A percentile compares a stretch with the other conserved stretches of the same genome.
Conservation (phyloP, 2,113 vertebrate genomes). For the Psophia crepitans region DNA sequence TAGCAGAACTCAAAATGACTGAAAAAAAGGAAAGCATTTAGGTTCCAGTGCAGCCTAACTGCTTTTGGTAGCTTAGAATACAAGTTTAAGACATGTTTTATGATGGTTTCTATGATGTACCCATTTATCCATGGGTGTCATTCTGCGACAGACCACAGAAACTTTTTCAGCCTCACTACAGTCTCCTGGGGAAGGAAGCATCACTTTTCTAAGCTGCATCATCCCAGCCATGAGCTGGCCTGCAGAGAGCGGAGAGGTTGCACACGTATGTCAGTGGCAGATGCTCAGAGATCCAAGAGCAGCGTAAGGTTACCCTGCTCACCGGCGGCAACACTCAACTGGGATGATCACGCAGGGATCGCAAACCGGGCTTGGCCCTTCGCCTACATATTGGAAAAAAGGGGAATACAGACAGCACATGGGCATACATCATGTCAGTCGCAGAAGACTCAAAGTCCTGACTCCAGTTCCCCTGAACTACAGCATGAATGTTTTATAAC, state of each 20-base stretch:
- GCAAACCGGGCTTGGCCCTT: neutral
- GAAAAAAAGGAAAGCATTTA: neutral
- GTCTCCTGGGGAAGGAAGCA: neutral
- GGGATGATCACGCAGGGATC: neutral
- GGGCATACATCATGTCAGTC: rapidly evolving
- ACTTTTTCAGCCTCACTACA: neutral
- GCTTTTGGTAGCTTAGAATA: neutral
- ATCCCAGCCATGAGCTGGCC: neutral
- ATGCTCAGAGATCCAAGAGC: neutral
- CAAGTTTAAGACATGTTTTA: neutral
- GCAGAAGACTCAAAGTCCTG: neutral
- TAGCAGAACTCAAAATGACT: neutral
- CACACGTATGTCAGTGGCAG: rapidly evolving
- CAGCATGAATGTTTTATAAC: neutral
- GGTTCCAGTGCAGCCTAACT: neutral
- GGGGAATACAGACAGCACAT: rapidly evolving
- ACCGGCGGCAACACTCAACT: rapidly evolving
- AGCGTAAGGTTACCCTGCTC: rapidly evolving
- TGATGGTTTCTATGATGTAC: neutral
- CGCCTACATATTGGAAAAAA: rapidly evolving
- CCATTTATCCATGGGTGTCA: neutral
- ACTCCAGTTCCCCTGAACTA: neutral
- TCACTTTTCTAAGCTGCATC: neutral
- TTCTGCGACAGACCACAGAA: neutral
- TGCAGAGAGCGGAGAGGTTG: rapidly evolving